Conservation (phyloP, 1,140 invertebrate genomes). For the Ditylenchus dipsaci region DNA sequence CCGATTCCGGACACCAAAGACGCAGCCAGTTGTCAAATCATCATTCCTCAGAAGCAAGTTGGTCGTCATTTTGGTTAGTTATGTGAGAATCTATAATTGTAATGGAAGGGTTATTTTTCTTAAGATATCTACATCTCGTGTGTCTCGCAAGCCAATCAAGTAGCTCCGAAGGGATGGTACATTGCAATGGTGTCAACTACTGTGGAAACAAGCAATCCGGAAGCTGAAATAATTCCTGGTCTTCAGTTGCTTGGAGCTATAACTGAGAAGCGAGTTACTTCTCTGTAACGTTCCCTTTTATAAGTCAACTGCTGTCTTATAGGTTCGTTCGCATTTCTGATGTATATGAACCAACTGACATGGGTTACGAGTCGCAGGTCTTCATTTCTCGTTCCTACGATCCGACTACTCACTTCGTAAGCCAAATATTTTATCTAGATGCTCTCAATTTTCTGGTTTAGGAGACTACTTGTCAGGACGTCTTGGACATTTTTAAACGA, state of each 20-base stretch:
- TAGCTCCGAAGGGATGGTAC: constrained; percentile 93
- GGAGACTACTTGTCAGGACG: constrained; percentile 91
- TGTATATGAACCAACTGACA: constrained; percentile 84
- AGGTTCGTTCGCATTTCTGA: constrained; percentile 71
- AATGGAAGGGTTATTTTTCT: constrained; percentile 8
- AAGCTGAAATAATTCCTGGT: constrained; percentile 87
- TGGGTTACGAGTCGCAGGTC: constrained; percentile 81
- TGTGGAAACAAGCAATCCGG: constrained; percentile 93
- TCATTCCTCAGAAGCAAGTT: constrained; percentile 98
- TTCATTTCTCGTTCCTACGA: constrained; percentile 61
- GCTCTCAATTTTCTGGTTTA: background rate
- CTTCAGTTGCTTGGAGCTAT: constrained; percentile 85
- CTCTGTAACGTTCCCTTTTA: background rate
- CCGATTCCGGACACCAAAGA: constrained; percentile 90
- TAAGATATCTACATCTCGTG: constrained; percentile 93
- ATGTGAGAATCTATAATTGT: constrained; percentile 26
- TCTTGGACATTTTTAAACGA: constrained; percentile 90
- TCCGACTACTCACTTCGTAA: constrained; percentile 91
- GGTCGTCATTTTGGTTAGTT: constrained; percentile 67
- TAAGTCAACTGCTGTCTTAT: constrained; percentile 33
- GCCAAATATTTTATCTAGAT: too few species aligned
- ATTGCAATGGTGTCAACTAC: constrained; percentile 98
- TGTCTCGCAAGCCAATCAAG: constrained; percentile 92
- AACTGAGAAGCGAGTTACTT: constrained; percentile 77
- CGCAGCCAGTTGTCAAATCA: constrained; percentile 93